These are phyloP conservation scores for Megamerina dolium DNA, from an alignment of 2,888 invertebrate species.

Conservation along the genomic window DNA sequence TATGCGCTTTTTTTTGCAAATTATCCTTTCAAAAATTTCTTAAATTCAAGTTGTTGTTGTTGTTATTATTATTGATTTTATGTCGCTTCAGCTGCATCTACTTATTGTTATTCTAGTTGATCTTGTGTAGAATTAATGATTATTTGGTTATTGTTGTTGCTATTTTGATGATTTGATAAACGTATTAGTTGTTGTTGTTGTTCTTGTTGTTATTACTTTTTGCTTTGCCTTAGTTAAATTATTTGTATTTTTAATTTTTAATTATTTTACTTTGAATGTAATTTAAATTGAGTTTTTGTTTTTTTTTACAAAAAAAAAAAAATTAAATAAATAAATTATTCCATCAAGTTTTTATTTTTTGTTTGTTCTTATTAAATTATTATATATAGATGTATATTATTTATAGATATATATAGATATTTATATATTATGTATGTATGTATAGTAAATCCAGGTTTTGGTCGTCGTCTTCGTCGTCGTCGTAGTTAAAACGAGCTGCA, in stretches of 20 bases:
- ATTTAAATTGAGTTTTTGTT: too few relatives aligned
- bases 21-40: slow-evolving; percentile 6
- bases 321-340: too few relatives aligned
- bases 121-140: too few relatives aligned
- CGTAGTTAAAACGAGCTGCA: slow-evolving; percentile 23
- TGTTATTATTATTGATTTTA: slow-evolving; percentile 19
- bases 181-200: slow-evolving; percentile 20
- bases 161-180: too few relatives aligned
- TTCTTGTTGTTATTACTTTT: slow-evolving; percentile 19
- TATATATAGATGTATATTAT: too few relatives aligned
- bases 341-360: too few relatives aligned
- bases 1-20: slow-evolving; percentile 9
- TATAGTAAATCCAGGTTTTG: slow-evolving; percentile 13
- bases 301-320: too few relatives aligned
- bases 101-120: too few relatives aligned
- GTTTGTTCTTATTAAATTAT: too few relatives aligned
- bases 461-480: slow-evolving; percentile 22
- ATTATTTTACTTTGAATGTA: slow-evolving; percentile 13
- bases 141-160: too few relatives aligned
- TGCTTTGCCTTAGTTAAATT: slow-evolving; percentile 10
- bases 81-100: too few relatives aligned
- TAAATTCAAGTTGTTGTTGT: slow-evolving; percentile 18
- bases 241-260: slow-evolving; percentile 4
- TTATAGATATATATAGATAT: too few relatives aligned
- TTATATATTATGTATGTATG: slow-evolving; percentile 5